Percentiles rank a stretch among this genome's conserved stretches.
Evolutionary conservation across 2,888 invertebrate genomes (phyloP).

Genomic region (Parelbella ahira): DNA sequence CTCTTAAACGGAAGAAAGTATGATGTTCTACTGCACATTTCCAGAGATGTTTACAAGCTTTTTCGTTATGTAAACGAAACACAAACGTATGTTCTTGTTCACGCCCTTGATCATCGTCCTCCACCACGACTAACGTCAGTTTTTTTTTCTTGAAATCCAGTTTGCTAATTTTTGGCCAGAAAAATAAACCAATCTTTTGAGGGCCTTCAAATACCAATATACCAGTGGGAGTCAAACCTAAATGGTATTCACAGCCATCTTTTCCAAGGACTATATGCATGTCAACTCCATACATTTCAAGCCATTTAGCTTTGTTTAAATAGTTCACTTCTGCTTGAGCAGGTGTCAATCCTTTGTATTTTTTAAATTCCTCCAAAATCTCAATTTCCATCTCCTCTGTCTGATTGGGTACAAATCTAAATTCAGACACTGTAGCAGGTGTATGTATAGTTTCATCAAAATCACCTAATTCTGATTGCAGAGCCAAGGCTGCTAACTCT

Average conservation of each 20-base stretch:
- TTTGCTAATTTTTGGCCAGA: constrained; percentile 99
- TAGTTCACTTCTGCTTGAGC: constrained; percentile 97
- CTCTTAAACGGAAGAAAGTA: constrained; percentile 97
- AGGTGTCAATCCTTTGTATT: constrained; percentile 92
- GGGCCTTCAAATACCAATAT: constrained; percentile 98
- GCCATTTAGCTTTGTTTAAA: constrained; percentile 97
- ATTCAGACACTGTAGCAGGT: constrained; percentile 98
- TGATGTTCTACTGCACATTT: constrained; percentile 99
- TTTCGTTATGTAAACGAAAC: constrained; percentile 96
- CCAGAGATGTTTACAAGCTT: constrained; percentile 99
- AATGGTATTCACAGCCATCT: constrained; percentile 96
- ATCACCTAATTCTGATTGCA: constrained; percentile 99
- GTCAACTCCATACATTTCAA: constrained; percentile 99
- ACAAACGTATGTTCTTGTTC: constrained; percentile 99
- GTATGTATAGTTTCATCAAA: constrained; percentile 95
- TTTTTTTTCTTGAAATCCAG: constrained; percentile 99
- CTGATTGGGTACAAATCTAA: constrained; percentile 97
- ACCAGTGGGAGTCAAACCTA: constrained; percentile 98
- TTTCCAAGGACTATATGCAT: constrained; percentile 98
- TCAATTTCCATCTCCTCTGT: constrained; percentile 97
- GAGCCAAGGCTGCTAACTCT: constrained; percentile 93
- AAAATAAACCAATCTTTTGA: constrained; percentile 98
- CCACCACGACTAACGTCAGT: constrained; percentile 97
- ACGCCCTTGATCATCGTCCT: constrained; percentile 97
- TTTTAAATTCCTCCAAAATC: constrained; percentile 95